A percentile compares a stretch with the other conserved stretches of the same genome.
These are phyloP conservation scores for Myopa testacea DNA, from an alignment of 2,888 invertebrate genomes.

Conservation along the genomic window DNA sequence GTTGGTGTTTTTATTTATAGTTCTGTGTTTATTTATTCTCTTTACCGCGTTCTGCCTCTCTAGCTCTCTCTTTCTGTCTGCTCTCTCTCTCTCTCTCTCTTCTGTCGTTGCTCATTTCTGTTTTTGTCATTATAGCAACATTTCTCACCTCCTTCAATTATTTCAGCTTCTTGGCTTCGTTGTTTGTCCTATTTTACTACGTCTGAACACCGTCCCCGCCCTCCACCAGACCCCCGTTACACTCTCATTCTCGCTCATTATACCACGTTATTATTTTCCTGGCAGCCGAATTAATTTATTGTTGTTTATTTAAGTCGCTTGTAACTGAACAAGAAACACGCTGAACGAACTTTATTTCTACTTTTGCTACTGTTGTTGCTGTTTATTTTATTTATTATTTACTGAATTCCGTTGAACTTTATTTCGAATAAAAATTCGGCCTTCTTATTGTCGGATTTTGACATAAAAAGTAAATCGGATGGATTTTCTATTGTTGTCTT, in stretches of 20 bases:
- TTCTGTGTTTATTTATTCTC: neutral
- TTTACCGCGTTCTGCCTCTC: neutral
- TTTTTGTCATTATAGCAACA: conserved; percentile 1
- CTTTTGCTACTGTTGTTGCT: no score
- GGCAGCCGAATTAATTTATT: conserved; percentile 30
- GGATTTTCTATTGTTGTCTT: no score
- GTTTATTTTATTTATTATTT: no score
- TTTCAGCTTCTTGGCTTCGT: neutral
- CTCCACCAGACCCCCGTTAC: neutral
- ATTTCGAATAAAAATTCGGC: no score
- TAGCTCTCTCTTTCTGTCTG: no score
- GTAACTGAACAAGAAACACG: neutral
- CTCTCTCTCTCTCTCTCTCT: no score
- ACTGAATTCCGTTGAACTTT: no score
- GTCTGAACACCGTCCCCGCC: neutral
- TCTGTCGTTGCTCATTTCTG: neutral
- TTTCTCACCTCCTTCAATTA: conserved; percentile 2
- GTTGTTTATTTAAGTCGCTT: conserved; percentile 28
- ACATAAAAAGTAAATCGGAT: no score
- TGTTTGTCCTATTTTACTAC: neutral
- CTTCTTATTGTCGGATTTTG: no score
- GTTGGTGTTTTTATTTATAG: conserved; percentile 25
- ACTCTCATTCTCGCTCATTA: neutral
- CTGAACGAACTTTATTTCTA: neutral
- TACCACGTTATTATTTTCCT: conserved; percentile 27